phyloP scores from a whole-genome alignment of 2,888 invertebrate species.

The Pheosia tremula region DNA sequence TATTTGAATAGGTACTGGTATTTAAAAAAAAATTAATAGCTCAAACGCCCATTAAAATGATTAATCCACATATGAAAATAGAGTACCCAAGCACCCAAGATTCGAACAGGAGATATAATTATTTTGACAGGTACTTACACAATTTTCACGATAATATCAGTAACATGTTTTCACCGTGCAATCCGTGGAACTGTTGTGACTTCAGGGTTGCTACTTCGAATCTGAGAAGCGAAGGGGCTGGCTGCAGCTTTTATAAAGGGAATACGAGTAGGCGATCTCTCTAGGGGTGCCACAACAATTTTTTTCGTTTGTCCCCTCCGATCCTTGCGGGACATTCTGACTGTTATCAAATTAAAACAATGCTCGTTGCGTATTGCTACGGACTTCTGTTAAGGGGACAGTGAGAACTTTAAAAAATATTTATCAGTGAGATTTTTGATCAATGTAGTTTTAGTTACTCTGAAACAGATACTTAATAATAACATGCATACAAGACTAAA shows the following conservation, averaged over 20 bases:
- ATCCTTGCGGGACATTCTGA: slow-evolving; percentile 51
- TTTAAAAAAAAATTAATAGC: no score
- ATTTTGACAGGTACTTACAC: slow-evolving; percentile 22
- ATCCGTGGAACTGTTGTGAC: slow-evolving; percentile 20
- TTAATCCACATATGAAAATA: no score
- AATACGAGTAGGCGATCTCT: slow-evolving; percentile 50
- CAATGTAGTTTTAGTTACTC: no score
- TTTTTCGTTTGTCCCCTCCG: slow-evolving; percentile 57
- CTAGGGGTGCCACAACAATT: slow-evolving; percentile 68
- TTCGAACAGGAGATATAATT: not conserved
- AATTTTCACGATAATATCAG: slow-evolving; percentile 22
- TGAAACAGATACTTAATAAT: no score
- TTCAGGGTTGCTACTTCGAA: slow-evolving; percentile 33
- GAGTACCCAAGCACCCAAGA: no score
- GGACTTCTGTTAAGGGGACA: slow-evolving; percentile 52
- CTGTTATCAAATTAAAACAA: slow-evolving; percentile 82
- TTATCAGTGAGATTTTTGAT: no score
- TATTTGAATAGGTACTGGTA: no score
- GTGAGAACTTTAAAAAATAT: not conserved
- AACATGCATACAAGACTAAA: no score
- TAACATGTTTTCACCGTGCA: slow-evolving; percentile 33
- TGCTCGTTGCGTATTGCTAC: slow-evolving; percentile 65
- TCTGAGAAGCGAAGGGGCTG: slow-evolving; percentile 40
- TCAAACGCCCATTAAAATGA: no score
- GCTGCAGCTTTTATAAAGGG: slow-evolving; percentile 66